Evolutionary conservation across 2,797 vertebrate species (phyloP), one percentile per base, ranked within the genome.

Genomic region (Lerista edwardsae): DNA sequence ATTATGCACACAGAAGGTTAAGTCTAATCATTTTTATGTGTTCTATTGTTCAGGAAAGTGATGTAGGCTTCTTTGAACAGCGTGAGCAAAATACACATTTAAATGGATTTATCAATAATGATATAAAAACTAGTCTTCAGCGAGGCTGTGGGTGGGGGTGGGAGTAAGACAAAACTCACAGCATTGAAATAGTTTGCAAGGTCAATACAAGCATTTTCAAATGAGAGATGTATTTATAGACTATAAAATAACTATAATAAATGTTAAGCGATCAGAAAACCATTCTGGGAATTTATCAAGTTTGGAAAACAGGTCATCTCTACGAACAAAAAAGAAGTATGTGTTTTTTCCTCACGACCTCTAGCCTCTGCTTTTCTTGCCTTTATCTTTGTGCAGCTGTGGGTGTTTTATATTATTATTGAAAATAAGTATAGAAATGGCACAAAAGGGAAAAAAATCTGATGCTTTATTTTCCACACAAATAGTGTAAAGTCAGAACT

Each of bases 201-300:
- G 62, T 85, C 92, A 86, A 87, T 73, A 75, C 51, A 82, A 6
- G 2, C 51, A 85, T 59, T 21, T 7, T 88, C 61, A 69, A 41
- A 79, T 65, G 44, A 80, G 4, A 86, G 23, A 86, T 82, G 83
- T 83, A 86, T 51, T 84, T 91, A 72, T 0, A 91, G 47, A 73
- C n/a, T 79, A 39, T 75, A 82, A 87, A 82, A 10, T 75, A 79
- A 61, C 23, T 29, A 10, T 44, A 80, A 88, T 36, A 89, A 86
- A 90, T 87, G 64, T 74, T 17, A 75, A 67, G 23, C 87, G 6
- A 84, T 81, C 41, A 59, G 59, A 84, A 82, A 29, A 78, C 1
- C 85, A 61, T 79, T 79, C 79, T 81, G 44, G 23, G 80, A 85
- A 68, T 86, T 84, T 80, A 75, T 91, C 74, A 91, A 59, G 75